Conservation (phyloP, 2,888 invertebrate species). For the Sminthurides aquaticus region DNA sequence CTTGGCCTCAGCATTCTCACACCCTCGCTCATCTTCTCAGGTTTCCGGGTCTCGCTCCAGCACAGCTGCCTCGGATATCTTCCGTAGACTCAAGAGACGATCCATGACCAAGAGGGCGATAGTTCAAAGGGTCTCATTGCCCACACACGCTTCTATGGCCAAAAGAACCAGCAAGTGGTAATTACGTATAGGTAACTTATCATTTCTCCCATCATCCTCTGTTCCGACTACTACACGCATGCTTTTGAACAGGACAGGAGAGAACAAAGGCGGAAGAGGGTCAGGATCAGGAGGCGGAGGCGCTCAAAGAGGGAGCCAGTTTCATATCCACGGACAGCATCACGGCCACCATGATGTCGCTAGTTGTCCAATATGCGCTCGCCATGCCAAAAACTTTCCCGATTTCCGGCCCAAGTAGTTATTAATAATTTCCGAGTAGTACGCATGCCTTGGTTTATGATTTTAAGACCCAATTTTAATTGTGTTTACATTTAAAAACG, state of each 20-base stretch:
- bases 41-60: not conserved
- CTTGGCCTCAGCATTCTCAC: not conserved
- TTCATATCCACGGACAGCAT: not conserved
- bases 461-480: no score
- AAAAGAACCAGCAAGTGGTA: slow-evolving; percentile 31
- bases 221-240: slow-evolving; percentile 11
- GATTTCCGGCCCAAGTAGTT: slow-evolving; percentile 4
- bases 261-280: slow-evolving; percentile 16
- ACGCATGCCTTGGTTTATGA: no score
- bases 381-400: slow-evolving; percentile 33
- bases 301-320: not conserved
- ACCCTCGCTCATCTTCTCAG: not conserved
- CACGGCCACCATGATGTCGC: slow-evolving; percentile 15
- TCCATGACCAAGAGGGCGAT: slow-evolving; percentile 30
- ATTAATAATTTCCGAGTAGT: no score
- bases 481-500: no score
- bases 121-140: slow-evolving; percentile 33
- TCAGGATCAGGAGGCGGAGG: not conserved
- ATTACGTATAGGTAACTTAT: not conserved
- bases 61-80: not conserved
- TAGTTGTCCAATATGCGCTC: slow-evolving; percentile 27
- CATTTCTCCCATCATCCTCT: no score
- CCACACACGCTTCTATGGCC: slow-evolving; percentile 33
- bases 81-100: not conserved
- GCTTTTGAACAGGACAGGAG: slow-evolving; percentile 20